Base-by-base conservation (phyloP, 2,888 invertebrate species). In the Camptogramma bilineatum region DNA sequence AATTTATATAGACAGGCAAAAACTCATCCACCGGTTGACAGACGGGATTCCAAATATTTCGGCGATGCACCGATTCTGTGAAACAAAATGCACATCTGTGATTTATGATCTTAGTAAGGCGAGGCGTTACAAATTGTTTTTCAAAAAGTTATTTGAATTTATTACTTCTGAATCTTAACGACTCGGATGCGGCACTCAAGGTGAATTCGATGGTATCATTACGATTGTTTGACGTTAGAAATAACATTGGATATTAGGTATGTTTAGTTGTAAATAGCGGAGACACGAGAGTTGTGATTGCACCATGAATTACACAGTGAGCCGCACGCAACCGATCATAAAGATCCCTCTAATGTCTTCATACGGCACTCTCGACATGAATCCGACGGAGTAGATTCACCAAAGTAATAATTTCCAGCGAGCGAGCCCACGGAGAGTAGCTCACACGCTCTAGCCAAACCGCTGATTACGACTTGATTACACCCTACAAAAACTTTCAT, bases 401-500 rank as follows among this genome's bases (percentile, higher is more conserved):
- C 80, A 83, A 87, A 86, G 77, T 83, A 86, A 87, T 89, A 90
- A 91, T 91, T 91, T 90, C 85, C 81, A 73, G 72, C 73, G 75
- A 75, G 73, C 76, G 78, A 79, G 81, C 74, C 73, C 75, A 74
- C 78, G 71, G 73, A 76, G 85, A 85, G 84, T 84, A 85, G 85
- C 90, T 90, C 90, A 90, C 90, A 90, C 88, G 89, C 84, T 88
- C 87, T 84, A 87, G 79, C 84, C 85, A 79, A 88, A 85, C 90
- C 87, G 76, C 86, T 89, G 87, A 91, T 91, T 91, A 90, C 85
- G 79, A 70, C 85, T 90, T 90, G 91, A 93, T 93, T 92, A 88
- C 83, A 91, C 86, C 79, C 84, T 76, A 91, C 90, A 93, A 92
- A 93, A 93, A 92, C 88, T 85, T 84, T 85, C 87, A 86, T 85